Base-by-base conservation (phyloP, 2,113 vertebrate species). In the Andinoacara biseriatus region DNA sequence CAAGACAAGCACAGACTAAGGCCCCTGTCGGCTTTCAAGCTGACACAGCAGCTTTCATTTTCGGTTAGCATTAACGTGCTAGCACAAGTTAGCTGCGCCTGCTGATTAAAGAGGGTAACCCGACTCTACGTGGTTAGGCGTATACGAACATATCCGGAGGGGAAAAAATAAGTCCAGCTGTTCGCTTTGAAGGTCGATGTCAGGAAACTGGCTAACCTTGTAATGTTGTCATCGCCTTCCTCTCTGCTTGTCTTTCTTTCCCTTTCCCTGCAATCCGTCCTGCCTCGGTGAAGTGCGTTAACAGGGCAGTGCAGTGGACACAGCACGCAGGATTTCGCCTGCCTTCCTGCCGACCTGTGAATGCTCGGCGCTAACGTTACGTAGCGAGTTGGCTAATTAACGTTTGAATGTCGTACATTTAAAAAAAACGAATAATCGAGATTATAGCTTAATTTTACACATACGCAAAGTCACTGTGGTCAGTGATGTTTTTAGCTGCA, bases 41-140 rank as follows among this genome's bases (percentile, higher is more conserved):
- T 94, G 93, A 91, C 87, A 86, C 86, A 80, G 87, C 90, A 92
- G 83, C 82, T 94, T 93, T 94, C 87, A 87, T 89, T 92, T 93
- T 92, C 85, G 46, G 80, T 88, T 93, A 93, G 91, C 91, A 86
- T 84, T 49, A n/a, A 49, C 26, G 65, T 35, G 94, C 81, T 94
- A 94, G 89, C 92, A 60, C 10, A 67, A 86, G 81, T 93, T 93
- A 94, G 94, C 94, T 29, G 58, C 5, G 76, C 31, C 78, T 15
- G 26, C 59, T 59, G 65, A 83, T 81, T 38, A 62, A 77, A 86
- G 24, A 74, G 43, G 84, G 59, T 69, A 78, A 84, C 65, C 74
- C 82, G 77, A 78, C 43, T 54, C 20, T 8, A 3, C 75, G 61
- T 29, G 62, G 75, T 67, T 72, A 3, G 26, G 13, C 26, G n/a